Evolutionary conservation across 2,113 vertebrate species (phyloP), one percentile per base, ranked within the genome.

Genomic region (Burhinus oedicnemus): DNA sequence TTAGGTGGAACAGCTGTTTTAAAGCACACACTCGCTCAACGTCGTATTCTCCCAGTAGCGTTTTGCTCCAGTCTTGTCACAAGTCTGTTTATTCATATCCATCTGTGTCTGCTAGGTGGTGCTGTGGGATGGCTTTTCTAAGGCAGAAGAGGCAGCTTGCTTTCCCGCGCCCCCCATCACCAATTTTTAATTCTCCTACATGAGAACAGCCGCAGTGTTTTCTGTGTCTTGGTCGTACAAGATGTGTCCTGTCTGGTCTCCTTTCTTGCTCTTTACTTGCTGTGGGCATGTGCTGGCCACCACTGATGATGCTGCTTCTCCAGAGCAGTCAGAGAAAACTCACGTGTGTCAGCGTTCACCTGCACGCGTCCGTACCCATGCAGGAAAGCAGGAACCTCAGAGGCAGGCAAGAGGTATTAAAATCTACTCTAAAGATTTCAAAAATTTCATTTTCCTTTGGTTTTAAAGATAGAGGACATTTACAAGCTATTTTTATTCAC

Each of bases 91-190:
- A 38, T 30, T 83, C 87, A 30, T 30, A 57, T 5, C 42, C 27
- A 14, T 30, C 57, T 21, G 38, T 49, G 74, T 36, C 94, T 96
- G 95, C 96, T 97, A 97, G 97, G 62, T 97, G 97, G 97, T 91
- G 94, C 96, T 97, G 87, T 96, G 58, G 79, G 91, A 96, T 93
- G 93, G 34, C 52, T 96, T 96, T 97, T 87, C 87, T 51, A 54
- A 47, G n/a, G 45, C 51, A 91, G 49, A 62, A 78, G 52, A 81
- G 15, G 15, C 32, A 75, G 45, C 42, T 16, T 34, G 34, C 6
- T 11, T 69, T 11, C 25, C 3, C 60, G n/a, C 72, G 12, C 12
- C 4, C 7, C 64, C n/a, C n/a, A n/a, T n/a, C n/a, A 23, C 4
- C 4, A 57, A 3, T 12, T 36, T 9, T 79, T 79, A 40, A 40